phyloP scores from a whole-genome alignment of 2,113 vertebrate species.

The Malurus melanocephalus region DNA sequence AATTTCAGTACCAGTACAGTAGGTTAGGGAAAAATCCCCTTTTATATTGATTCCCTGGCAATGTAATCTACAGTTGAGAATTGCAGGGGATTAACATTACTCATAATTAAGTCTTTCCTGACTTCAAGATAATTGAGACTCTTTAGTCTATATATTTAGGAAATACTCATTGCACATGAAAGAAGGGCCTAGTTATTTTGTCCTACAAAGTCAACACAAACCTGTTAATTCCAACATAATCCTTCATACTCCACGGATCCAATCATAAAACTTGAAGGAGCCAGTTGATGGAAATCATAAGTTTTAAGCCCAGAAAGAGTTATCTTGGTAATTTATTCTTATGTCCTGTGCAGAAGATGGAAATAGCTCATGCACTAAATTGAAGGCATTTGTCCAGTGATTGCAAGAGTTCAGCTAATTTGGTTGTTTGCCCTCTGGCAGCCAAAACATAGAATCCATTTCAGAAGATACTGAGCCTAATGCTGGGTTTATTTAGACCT shows the following conservation, averaged over 20 bases:
- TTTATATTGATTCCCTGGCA: background rate
- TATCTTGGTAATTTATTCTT: background rate
- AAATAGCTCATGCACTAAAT: background rate
- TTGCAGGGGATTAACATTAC: background rate
- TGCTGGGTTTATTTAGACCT: background rate
- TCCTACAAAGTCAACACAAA: background rate
- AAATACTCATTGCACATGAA: background rate
- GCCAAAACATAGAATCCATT: background rate
- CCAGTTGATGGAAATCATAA: background rate
- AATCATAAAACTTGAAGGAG: background rate
- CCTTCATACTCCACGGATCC: background rate
- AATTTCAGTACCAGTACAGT: background rate
- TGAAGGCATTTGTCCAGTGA: background rate
- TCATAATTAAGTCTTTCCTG: background rate
- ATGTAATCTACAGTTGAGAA: background rate
- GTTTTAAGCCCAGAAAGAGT: background rate
- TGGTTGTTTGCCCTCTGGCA: background rate
- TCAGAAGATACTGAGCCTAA: background rate
- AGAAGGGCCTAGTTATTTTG: background rate
- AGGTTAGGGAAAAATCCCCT: background rate
- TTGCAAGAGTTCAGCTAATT: background rate
- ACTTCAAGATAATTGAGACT: background rate
- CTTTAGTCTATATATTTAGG: background rate
- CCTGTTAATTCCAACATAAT: background rate
- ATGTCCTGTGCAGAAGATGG: background rate